A percentile compares a stretch with the other conserved stretches of the same genome.
Conservation (phyloP, 2,113 vertebrate species). For the Carassius gibelio region DNA sequence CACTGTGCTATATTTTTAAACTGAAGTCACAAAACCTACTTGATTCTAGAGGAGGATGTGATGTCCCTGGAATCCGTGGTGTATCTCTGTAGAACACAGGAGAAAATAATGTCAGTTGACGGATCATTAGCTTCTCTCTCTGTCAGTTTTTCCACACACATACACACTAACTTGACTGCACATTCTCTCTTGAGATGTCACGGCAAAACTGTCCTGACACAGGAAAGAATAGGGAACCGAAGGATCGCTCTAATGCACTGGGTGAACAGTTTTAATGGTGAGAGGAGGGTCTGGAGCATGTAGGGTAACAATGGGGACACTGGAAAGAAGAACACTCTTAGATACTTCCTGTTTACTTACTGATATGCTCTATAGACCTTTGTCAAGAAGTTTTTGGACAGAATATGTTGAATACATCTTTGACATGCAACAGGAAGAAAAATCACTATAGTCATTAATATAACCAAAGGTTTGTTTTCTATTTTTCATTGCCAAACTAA, state of each 20-base stretch:
- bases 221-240: slow-evolving; percentile 28
- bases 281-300: slow-evolving; percentile 9
- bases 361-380: slow-evolving; percentile 86
- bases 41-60: slow-evolving; percentile 95
- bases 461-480: background rate
- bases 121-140: slow-evolving; percentile 13
- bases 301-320: slow-evolving; percentile 44
- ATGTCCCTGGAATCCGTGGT: slow-evolving; percentile 93
- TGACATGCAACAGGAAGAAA: slow-evolving; percentile 70
- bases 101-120: background rate
- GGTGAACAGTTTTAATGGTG: background rate
- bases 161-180: background rate
- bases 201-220: background rate
- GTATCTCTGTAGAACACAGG: slow-evolving; percentile 81
- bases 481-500: background rate
- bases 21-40: slow-evolving; percentile 76
- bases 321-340: slow-evolving; percentile 48
- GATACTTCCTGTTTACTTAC: slow-evolving; percentile 79
- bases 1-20: background rate
- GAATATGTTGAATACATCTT: slow-evolving; percentile 81
- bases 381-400: slow-evolving; percentile 87
- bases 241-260: slow-evolving; percentile 9
- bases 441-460: slow-evolving; percentile 61
- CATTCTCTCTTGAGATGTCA: background rate
- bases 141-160: slow-evolving; percentile 14